phyloP scores from a whole-genome alignment of 2,888 invertebrate genomes.

The Melieria omissa region DNA sequence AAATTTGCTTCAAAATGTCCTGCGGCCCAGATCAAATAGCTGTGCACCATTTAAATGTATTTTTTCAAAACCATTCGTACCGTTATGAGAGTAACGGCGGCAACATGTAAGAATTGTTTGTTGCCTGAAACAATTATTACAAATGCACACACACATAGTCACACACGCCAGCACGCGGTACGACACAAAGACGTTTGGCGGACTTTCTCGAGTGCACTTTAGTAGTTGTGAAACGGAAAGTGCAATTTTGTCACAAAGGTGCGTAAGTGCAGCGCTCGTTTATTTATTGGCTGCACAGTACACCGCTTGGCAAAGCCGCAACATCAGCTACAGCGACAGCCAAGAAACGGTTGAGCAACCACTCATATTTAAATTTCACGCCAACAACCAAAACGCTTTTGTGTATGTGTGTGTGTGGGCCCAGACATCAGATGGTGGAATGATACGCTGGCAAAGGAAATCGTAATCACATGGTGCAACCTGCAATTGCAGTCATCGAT shows the following conservation, averaged over 20 bases:
- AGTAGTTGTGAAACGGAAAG: constrained; percentile 28
- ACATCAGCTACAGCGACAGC: too few relatives aligned
- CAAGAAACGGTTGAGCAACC: too few relatives aligned
- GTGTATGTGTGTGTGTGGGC: constrained; percentile 2
- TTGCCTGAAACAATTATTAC: constrained; percentile 22
- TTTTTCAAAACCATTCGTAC: too few relatives aligned
- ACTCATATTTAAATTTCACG: too few relatives aligned
- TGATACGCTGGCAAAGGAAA: neutral
- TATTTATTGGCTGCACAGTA: neutral
- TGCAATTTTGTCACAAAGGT: constrained; percentile 28
- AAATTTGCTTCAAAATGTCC: neutral
- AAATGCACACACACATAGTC: neutral
- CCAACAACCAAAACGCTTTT: neutral
- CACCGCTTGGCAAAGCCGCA: too few relatives aligned
- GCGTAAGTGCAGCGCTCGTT: constrained; percentile 13
- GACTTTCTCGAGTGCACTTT: constrained; percentile 23
- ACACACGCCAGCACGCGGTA: constrained; percentile 19
- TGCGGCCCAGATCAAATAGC: constrained; percentile 5
- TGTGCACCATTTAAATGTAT: neutral
- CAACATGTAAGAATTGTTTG: constrained; percentile 15
- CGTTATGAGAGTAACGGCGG: neutral
- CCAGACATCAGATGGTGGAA: neutral
- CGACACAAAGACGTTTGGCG: constrained; percentile 21
- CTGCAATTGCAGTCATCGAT: neutral
- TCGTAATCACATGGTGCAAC: constrained; percentile 4